A percentile compares a stretch with the other conserved stretches of the same genome.
These are phyloP conservation scores for Sycobia sp. DNA, from an alignment of 1,140 invertebrate genomes.

Conservation along the genomic window DNA sequence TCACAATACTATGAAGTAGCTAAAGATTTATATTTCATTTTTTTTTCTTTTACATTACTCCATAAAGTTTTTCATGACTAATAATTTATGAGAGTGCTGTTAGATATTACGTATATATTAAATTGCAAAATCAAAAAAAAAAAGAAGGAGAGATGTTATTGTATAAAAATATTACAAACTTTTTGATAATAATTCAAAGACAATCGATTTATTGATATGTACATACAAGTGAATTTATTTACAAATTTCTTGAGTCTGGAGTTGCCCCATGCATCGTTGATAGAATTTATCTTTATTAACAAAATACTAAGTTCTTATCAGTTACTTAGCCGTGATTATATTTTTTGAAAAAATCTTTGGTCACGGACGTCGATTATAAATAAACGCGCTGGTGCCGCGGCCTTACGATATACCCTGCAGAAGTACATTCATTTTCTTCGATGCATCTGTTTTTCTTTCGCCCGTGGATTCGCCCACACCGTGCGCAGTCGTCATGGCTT, in stretches of 20 bases:
- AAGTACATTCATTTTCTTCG: slow-evolving; percentile 4
- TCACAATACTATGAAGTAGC: no score
- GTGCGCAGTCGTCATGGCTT: neutral
- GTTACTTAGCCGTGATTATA: slow-evolving; percentile 51
- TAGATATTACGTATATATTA: no score
- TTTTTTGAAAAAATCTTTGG: slow-evolving; percentile 46
- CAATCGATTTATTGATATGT: slow-evolving; percentile 60
- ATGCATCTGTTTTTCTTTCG: slow-evolving; percentile 4
- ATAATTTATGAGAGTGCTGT: no score
- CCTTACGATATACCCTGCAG: slow-evolving; percentile 27
- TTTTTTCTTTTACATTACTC: no score
- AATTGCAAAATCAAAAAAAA: slow-evolving; percentile 4
- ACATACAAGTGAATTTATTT: slow-evolving; percentile 59
- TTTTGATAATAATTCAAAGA: slow-evolving; percentile 41
- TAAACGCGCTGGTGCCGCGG: slow-evolving; percentile 6
- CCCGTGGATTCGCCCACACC: neutral
- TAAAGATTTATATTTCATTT: no score
- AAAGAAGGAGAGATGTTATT: no score
- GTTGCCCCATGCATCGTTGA: slow-evolving; percentile 30
- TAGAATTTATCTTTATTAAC: slow-evolving; percentile 48
- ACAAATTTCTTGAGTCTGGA: slow-evolving; percentile 41
- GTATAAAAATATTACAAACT: slow-evolving; percentile 7
- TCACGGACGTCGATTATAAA: slow-evolving; percentile 48
- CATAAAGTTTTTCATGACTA: no score
- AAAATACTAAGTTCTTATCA: slow-evolving; percentile 54